Evolutionary conservation across 2,797 vertebrate genomes (phyloP).

Genomic region (Hipposideros larvatus): DNA sequence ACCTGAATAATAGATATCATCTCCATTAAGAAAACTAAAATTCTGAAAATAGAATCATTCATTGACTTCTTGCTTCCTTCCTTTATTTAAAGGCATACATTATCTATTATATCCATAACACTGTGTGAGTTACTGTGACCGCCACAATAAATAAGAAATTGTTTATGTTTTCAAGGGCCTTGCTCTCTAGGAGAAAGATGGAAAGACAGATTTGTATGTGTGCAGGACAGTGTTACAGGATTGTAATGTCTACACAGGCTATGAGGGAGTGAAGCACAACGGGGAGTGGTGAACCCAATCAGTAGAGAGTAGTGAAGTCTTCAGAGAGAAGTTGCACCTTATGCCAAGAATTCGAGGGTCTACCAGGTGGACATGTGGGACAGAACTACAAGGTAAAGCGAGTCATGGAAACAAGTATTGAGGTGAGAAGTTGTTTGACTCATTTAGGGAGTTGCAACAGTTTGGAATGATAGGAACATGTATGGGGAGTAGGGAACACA

Average conservation of each 20-base stretch:
- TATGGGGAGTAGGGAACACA: neutral
- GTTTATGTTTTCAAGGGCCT: neutral
- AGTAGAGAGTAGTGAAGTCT: neutral
- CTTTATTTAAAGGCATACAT: constrained; percentile 22
- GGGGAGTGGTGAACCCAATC: neutral
- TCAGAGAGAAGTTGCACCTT: neutral
- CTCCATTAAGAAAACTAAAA: neutral
- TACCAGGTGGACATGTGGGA: neutral
- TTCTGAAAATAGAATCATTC: neutral
- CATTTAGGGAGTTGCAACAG: neutral
- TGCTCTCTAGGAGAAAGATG: neutral
- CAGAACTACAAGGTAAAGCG: neutral
- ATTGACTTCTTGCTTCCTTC: neutral
- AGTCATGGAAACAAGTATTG: neutral
- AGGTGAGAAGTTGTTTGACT: neutral
- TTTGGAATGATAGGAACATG: neutral
- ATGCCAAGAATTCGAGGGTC: neutral
- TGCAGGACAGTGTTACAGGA: neutral
- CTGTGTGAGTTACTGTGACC: neutral
- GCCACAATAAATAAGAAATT: constrained; percentile 28
- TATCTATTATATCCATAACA: neutral
- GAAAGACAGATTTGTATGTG: neutral
- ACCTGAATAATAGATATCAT: neutral
- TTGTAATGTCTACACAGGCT: neutral
- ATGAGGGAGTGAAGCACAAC: neutral